Conservation (phyloP, 2,888 invertebrate genomes). For the Chironomus tentans region DNA sequence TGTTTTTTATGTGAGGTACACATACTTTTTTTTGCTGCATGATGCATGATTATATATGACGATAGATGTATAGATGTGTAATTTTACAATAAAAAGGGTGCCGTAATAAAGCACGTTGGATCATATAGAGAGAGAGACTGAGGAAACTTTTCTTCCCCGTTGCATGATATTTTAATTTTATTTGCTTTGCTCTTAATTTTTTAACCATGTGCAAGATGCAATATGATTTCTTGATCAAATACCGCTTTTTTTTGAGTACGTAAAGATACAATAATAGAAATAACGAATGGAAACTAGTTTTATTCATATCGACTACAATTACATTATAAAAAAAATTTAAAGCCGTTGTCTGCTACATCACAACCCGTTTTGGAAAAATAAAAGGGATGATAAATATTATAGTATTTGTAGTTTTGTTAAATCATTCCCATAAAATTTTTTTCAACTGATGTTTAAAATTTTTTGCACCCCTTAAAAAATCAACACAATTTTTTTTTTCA, state of each 20-base stretch:
- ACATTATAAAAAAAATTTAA: neutral
- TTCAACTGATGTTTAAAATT: neutral
- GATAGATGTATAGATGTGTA: neutral
- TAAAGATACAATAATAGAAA: neutral
- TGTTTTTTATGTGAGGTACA: neutral
- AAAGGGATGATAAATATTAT: constrained; percentile 13
- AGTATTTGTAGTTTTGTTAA: constrained; percentile 12
- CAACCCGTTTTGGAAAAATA: constrained; percentile 13
- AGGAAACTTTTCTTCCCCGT: neutral
- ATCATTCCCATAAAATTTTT: neutral
- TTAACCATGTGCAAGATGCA: constrained; percentile 7
- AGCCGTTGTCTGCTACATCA: neutral
- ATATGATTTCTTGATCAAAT: neutral
- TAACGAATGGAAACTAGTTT: neutral
- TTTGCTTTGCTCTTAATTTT: constrained; percentile 26
- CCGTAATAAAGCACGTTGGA: constrained; percentile 13
- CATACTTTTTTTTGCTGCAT: neutral
- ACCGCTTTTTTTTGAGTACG: neutral
- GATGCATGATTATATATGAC: constrained; percentile 14
- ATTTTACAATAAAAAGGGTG: constrained; percentile 12
- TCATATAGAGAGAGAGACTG: neutral
- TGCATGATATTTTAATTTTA: constrained; percentile 25
- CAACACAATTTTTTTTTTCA: constrained; percentile 1
- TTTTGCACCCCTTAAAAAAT: constrained; percentile 25
- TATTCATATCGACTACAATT: neutral